phyloP scores from a whole-genome alignment of 2,113 vertebrate genomes.

The Triplophysa tibetana region DNA sequence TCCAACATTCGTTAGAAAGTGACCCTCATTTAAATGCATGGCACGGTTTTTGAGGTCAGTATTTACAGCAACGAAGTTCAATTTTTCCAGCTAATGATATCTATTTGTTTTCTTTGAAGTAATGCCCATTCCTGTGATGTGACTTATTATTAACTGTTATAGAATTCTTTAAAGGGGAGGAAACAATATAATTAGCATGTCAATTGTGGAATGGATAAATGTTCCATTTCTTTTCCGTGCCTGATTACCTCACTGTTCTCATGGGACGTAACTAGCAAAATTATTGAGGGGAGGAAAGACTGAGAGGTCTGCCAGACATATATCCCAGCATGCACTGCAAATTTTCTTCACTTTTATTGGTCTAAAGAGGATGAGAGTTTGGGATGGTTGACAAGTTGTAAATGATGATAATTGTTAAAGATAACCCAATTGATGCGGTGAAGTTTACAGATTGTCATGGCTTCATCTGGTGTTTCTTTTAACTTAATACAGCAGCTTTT shows the following conservation, averaged over 20 bases:
- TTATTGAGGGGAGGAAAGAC: neutral
- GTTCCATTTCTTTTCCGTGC: conserved; percentile 3
- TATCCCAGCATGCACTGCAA: conserved; percentile 2
- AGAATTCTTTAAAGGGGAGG: conserved; percentile 13
- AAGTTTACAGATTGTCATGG: neutral
- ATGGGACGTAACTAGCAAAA: conserved; percentile 6
- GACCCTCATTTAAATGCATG: neutral
- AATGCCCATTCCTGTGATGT: conserved; percentile 44
- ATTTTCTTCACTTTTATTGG: neutral
- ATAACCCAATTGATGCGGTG: conserved; percentile 46
- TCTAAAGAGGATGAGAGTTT: neutral
- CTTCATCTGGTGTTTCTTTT: no score
- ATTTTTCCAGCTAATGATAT: conserved; percentile 33
- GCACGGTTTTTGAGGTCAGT: conserved; percentile 1
- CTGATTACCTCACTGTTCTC: neutral
- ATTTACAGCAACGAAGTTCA: neutral
- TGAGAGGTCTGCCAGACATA: neutral
- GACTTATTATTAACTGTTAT: conserved; percentile 43
- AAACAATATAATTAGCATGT: conserved; percentile 46
- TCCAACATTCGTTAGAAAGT: neutral
- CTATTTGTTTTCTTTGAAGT: conserved; percentile 36
- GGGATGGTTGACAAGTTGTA: conserved; percentile 62
- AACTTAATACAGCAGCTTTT: neutral
- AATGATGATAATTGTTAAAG: conserved; percentile 56
- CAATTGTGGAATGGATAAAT: conserved; percentile 39